Base-by-base conservation (phyloP, 2,113 vertebrate species). In the Colinus virginianus region DNA sequence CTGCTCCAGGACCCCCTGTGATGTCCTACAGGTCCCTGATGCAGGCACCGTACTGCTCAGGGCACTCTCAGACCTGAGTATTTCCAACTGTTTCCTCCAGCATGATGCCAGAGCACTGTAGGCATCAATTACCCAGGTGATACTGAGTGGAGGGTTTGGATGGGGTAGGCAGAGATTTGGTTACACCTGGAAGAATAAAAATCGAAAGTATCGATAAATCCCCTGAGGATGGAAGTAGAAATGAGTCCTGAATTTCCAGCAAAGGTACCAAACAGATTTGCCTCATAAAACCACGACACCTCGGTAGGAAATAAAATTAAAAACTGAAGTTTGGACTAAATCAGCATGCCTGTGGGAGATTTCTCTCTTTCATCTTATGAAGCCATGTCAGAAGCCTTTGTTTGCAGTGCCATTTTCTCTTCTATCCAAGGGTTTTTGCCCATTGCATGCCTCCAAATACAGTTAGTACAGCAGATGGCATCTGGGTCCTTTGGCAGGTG, bases 1-100 rank as follows among this genome's bases (percentile, higher is more conserved):
- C 48, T 23, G 1, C 19, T 25, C 25, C 2, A 0, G 21, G 22
- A 63, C 19, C 26, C 0, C 0, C 20, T 1, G 0, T 43, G 20
- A 34, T 21, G 30, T 32, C 32, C 75, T 46, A 20, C 13, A 68
- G 23, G 30, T 55, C 61, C n/a, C n/a, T 9, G 13, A 36, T 4
- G 2, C 36, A 30, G 36, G 62, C 10, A 28, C 49, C 20, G 19
- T 0, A 1, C 56, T 45, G 70, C 48, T 66, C 22, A 34, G 45
- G 40, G 25, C 30, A 18, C 59, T 66, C 40, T 55, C 66, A 59
- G 71, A 66, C 13, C 28, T 36, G 28, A 34, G 63, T 76, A 30
- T 58, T 81, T 64, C 34, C 19, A 22, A 5, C 38, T 1, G 0
- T n/a, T 58, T 71, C n/a, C n/a, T 48, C 45, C 66, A 55, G 40